Percentiles rank a stretch among this genome's conserved stretches.
phyloP scores from a whole-genome alignment of 2,797 vertebrate genomes.

The Gymnoscopelus braueri region DNA sequence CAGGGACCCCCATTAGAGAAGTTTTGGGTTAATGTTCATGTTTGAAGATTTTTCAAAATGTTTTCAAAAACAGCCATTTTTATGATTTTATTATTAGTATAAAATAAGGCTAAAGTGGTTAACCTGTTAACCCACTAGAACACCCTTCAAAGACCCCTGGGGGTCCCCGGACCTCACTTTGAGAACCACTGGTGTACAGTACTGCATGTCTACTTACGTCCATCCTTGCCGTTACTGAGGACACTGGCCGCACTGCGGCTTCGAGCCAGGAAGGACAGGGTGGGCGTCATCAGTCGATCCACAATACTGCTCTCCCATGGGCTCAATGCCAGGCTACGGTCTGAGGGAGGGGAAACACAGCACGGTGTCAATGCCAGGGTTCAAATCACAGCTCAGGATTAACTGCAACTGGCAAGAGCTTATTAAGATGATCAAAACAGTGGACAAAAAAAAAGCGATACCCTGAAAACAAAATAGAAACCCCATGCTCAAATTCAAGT shows the following conservation, averaged over 20 bases:
- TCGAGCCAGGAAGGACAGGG: conserved; percentile 93
- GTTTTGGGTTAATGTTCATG: too few relatives aligned
- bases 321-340: conserved; percentile 89
- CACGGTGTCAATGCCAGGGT: neutral
- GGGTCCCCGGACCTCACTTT: too few relatives aligned
- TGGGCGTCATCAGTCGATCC: conserved; percentile 96
- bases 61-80: too few relatives aligned
- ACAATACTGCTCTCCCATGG: conserved; percentile 98
- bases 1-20: too few relatives aligned
- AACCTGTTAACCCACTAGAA: too few relatives aligned
- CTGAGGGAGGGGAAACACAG: conserved; percentile 65
- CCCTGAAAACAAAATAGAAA: conserved; percentile 18
- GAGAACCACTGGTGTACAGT: too few relatives aligned
- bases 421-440: neutral
- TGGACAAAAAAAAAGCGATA: neutral
- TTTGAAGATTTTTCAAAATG: too few relatives aligned
- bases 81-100: too few relatives aligned
- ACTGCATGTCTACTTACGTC: conserved; percentile 80
- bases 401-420: neutral
- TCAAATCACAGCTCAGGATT: conserved; percentile 14
- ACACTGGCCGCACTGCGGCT: conserved; percentile 95
- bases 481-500: neutral
- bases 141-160: too few relatives aligned
- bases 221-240: conserved; percentile 87
- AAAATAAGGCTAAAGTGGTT: too few relatives aligned